Evolutionary conservation across 2,888 invertebrate genomes (phyloP), one percentile per base, ranked within the genome.

Genomic region (Aproaerema taeniolella): DNA sequence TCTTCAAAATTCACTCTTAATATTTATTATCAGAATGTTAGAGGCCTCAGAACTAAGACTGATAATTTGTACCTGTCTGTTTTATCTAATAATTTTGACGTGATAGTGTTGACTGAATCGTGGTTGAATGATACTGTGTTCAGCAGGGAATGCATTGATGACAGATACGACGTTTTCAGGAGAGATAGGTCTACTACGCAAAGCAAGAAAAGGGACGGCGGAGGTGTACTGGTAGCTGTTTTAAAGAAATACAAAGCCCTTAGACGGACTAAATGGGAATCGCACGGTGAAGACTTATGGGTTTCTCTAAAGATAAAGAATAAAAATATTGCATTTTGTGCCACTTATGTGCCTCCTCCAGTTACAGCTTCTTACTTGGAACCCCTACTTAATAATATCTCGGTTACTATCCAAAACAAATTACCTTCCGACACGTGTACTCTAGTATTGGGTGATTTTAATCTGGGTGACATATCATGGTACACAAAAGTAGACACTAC

Each of bases 11-110:
- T n/a, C n/a, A n/a, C n/a, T n/a, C n/a, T n/a, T n/a, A 8, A n/a
- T 16, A 32, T 32, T 1, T 34, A 14, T n/a, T 34, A 34, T n/a
- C 34, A 34, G 25, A 34, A 34, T 14, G 34, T 34, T 1, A 34
- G 25, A 25, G 13, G 34, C 5, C 24, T 34, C 7, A 12, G 34
- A 5, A 24, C 25, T 14, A 34, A 34, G n/a, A 26, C 26, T n/a
- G 7, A 3, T 34, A 14, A 34, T n/a, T 8, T 34, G 1, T 34
- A 34, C 9, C 8, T 25, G n/a, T 25, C n/a, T 25, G 15, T n/a
- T 2, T 13, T 14, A 6, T 14, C 8, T 4, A 25, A 14, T 14
- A 34, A 25, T 14, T 34, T 14, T 9, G 34, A 25, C 25, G 14
- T 34, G 2, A 14, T 34, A 12, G 24, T 24, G 13, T 15, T 34